Conservation (phyloP, 1,140 invertebrate genomes). For the Euborellia annulipes region DNA sequence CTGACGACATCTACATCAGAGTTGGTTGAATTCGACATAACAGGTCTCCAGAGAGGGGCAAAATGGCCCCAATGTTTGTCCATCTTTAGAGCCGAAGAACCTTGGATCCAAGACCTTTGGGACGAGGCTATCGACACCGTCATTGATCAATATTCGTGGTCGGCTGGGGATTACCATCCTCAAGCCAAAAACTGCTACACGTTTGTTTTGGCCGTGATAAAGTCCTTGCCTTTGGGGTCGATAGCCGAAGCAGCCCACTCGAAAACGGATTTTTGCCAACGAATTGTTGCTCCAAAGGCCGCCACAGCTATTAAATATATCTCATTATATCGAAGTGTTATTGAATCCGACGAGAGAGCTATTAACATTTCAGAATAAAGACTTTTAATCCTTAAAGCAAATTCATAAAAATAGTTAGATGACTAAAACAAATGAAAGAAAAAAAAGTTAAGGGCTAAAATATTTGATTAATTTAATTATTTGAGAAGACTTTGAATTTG, state of each 20-base stretch:
- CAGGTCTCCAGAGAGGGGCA: conserved; percentile 37
- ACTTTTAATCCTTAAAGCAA: no score
- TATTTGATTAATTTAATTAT: no score
- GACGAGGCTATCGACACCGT: conserved; percentile 49
- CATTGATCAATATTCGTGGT: conserved; percentile 44
- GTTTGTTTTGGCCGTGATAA: conserved; percentile 58
- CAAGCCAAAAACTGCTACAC: conserved; percentile 48
- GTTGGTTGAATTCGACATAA: conserved; percentile 60
- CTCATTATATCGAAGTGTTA: conserved; percentile 43
- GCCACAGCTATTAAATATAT: conserved; percentile 65
- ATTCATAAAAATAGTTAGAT: no score
- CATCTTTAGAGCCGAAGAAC: conserved; percentile 31
- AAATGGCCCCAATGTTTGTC: conserved; percentile 49
- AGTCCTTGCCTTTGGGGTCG: conserved; percentile 41
- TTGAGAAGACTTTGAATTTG: no score
- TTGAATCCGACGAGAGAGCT: no score
- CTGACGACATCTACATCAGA: conserved; percentile 55
- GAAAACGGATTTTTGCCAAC: conserved; percentile 51
- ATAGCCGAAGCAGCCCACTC: conserved; percentile 44
- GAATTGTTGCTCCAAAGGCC: conserved; percentile 56
- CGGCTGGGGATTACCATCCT: conserved; percentile 9
- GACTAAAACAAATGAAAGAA: no score
- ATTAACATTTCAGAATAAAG: no score
- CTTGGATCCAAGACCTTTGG: conserved; percentile 61
- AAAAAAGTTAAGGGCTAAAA: no score